phyloP scores from a whole-genome alignment of 30 jellyfish, hydroid and myxozoan species.

The Hydractinia echinata region DNA sequence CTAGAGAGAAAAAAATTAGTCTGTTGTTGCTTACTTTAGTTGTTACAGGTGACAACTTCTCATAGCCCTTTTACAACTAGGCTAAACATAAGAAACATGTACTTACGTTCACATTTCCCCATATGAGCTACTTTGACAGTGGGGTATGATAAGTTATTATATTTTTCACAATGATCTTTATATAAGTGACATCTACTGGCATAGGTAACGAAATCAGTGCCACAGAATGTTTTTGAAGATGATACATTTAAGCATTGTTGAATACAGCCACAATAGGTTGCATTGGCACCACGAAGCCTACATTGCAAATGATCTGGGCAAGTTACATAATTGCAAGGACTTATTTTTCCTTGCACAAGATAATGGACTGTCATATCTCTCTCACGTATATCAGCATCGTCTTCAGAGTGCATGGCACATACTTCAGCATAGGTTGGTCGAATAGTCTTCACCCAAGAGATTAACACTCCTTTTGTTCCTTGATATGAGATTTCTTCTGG shows the following conservation, averaged over 20 bases:
- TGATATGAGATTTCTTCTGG: neutral
- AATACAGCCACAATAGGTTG: conserved; percentile 31
- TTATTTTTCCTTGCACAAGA: conserved; percentile 15
- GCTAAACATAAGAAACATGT: neutral
- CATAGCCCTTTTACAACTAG: neutral
- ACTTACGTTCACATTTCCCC: conserved; percentile 30
- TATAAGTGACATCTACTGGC: conserved; percentile 7
- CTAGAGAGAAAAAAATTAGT: neutral
- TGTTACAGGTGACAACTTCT: neutral
- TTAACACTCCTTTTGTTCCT: neutral
- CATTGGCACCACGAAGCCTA: neutral
- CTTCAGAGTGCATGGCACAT: conserved; percentile 6
- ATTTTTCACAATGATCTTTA: neutral
- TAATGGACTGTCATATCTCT: conserved; percentile 1
- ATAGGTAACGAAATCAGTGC: conserved; percentile 8
- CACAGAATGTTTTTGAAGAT: neutral
- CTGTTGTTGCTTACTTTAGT: neutral
- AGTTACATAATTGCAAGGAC: conserved; percentile 1
- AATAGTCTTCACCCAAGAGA: conserved; percentile 17
- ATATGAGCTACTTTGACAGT: conserved; percentile 2
- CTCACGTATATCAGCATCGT: neutral
- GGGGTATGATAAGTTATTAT: neutral
- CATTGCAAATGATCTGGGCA: conserved; percentile 37
- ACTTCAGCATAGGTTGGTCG: conserved; percentile 2
- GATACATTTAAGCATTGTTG: neutral